Base-by-base conservation (phyloP, 2,797 vertebrate genomes). In the Emys orbicularis region DNA sequence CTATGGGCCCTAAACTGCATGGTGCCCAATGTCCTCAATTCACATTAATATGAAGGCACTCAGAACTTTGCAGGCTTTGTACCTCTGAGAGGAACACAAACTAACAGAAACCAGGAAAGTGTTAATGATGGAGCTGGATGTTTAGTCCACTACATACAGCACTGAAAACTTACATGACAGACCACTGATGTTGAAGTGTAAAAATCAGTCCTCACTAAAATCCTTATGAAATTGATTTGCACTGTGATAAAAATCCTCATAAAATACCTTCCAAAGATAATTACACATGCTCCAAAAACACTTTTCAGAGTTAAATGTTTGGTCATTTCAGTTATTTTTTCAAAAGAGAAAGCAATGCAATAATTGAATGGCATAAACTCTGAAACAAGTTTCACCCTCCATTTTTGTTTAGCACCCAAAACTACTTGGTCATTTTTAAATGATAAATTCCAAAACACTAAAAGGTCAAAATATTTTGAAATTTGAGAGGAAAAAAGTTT, bases 1-100 rank as follows among this genome's bases (percentile, higher is more conserved):
- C 77, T 52, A 5, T 0, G 0, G 68, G 80, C 83, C 19, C 21
- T 37, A 18, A 3, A 4, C 86, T 89, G 79, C 80, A 90, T 83
- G 65, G 34, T 37, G 77, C 50, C 61, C 44, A 90, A 81, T 23
- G 37, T 86, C 59, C 84, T 29, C 1, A 88, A 87, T 85, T 90
- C 82, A 89, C 95, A n/a, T 31, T 37, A 79, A 79, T 19, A 80
- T 92, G 72, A 86, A 94, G 77, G 74, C 54, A 84, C 7, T 18
- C 11, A 6, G 82, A 61, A 21, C 87, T 77, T 84, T 79, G 44
- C 83, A 84, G 81, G 92, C 68, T 76, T n/a, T 87, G 91, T 90
- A 91, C 44, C 5, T 84, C 54, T 93, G 77, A 41, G 86, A 80
- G 89, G 89, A 19, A 44, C 31, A 59, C 31, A 76, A 54, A 87